A percentile compares a stretch with the other conserved stretches of the same genome.
phyloP scores from a whole-genome alignment of 1,140 invertebrate genomes.

The Spodoptera frugiperda region DNA sequence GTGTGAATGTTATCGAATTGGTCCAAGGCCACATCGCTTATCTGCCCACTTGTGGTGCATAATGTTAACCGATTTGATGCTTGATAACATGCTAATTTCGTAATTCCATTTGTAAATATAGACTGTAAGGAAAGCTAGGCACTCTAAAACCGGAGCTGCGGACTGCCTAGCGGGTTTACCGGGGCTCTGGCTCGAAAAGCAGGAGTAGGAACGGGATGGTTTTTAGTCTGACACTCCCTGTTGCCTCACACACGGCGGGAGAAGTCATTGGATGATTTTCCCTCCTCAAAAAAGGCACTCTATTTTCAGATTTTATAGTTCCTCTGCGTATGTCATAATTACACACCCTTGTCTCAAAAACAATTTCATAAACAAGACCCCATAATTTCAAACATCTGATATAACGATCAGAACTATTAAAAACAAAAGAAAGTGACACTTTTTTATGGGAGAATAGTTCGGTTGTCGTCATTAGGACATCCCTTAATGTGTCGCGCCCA shows the following conservation, averaged over 20 bases:
- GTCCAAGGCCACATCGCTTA: slow-evolving; percentile 49
- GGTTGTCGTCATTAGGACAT: slow-evolving; percentile 32
- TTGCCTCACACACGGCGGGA: too few species aligned
- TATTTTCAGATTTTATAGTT: too few species aligned
- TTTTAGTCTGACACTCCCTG: too few species aligned
- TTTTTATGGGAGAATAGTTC: slow-evolving; percentile 32
- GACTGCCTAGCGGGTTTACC: too few species aligned
- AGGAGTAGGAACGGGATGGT: too few species aligned
- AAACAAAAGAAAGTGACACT: slow-evolving; percentile 26
- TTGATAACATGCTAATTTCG: slow-evolving; percentile 24
- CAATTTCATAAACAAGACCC: background rate
- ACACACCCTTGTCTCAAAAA: background rate
- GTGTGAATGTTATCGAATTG: slow-evolving; percentile 51
- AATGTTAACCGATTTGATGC: slow-evolving; percentile 39
- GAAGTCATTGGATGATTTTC: too few species aligned
- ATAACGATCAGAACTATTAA: background rate
- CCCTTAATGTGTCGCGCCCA: slow-evolving; percentile 24
- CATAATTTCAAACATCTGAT: slow-evolving; percentile 25
- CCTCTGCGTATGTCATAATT: too few species aligned
- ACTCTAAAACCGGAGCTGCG: too few species aligned
- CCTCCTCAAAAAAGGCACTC: too few species aligned
- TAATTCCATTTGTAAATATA: background rate
- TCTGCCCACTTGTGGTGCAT: slow-evolving; percentile 29
- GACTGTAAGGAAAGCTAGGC: background rate
- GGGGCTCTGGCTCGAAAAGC: too few species aligned